A percentile compares a stretch with the other conserved stretches of the same genome.
phyloP scores from a whole-genome alignment of 2,888 invertebrate genomes.

The Thecophora atra region DNA sequence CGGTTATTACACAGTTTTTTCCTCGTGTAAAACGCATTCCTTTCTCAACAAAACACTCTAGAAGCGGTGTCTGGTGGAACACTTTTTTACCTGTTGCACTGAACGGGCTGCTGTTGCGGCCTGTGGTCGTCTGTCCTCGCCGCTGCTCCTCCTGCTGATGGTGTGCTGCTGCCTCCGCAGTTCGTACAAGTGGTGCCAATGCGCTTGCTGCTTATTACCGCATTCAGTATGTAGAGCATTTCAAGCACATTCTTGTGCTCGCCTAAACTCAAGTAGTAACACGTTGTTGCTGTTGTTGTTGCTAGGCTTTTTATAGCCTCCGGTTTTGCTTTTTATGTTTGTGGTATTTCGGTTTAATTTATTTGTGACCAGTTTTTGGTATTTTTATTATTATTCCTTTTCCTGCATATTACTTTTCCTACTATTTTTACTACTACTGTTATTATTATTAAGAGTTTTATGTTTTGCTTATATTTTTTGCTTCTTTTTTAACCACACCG shows the following conservation, averaged over 20 bases:
- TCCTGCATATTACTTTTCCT: no score
- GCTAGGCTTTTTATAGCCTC: neutral
- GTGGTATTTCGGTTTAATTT: slow-evolving; percentile 9
- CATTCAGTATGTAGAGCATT: slow-evolving; percentile 18
- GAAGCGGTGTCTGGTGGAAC: neutral
- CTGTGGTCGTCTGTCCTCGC: neutral
- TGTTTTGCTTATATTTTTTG: no score
- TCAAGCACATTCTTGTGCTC: slow-evolving; percentile 23
- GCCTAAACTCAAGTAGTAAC: neutral
- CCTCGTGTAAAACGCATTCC: no score
- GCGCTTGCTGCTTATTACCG: slow-evolving; percentile 1
- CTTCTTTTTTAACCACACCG: neutral
- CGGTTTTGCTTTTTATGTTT: slow-evolving; percentile 14
- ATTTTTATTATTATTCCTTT: neutral
- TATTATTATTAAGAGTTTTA: no score
- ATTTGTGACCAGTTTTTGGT: slow-evolving; percentile 7
- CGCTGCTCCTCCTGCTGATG: neutral
- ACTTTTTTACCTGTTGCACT: neutral
- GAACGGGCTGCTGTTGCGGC: no score
- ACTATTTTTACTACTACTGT: neutral
- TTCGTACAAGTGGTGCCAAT: neutral
- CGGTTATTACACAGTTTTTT: no score
- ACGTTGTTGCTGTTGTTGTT: neutral
- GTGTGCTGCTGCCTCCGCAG: neutral
- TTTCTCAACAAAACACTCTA: neutral